Percentiles rank a stretch among this genome's conserved stretches.
These are phyloP conservation scores for Odontocolon sp. DNA, from an alignment of 2,888 invertebrate genomes.

Conservation along the genomic window DNA sequence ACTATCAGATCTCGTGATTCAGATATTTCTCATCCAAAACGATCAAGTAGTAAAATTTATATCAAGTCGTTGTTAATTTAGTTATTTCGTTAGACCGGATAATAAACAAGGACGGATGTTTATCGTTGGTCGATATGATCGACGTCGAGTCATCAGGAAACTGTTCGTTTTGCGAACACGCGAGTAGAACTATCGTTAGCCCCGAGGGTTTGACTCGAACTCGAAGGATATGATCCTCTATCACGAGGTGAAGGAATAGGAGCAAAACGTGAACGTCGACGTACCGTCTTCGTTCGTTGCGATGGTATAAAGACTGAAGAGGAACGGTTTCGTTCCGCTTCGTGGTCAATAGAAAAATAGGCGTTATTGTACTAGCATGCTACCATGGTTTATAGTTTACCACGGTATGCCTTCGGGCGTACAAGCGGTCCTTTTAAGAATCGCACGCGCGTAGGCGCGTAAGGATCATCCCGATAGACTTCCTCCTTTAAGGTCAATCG, in stretches of 20 bases:
- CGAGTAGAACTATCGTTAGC: constrained; percentile 29
- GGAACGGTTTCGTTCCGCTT: constrained; percentile 52
- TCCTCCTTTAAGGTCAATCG: constrained; percentile 52
- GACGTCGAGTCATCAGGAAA: constrained; percentile 22
- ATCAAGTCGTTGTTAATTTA: no score
- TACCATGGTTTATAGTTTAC: constrained; percentile 51
- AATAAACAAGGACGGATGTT: constrained; percentile 8
- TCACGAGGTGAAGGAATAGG: constrained; percentile 20
- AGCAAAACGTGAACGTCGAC: constrained; percentile 39
- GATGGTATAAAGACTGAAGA: constrained; percentile 10
- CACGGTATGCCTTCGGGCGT: constrained; percentile 22
- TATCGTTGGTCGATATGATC: constrained; percentile 39
- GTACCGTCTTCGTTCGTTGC: constrained; percentile 33
- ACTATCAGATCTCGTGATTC: no score
- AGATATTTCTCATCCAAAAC: no score
- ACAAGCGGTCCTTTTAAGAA: constrained; percentile 44
- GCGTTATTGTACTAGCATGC: constrained; percentile 43
- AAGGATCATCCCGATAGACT: constrained; percentile 52
- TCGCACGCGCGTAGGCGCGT: constrained; percentile 53
- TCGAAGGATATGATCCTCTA: constrained; percentile 39
- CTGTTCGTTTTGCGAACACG: constrained; percentile 19
- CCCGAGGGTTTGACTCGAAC: constrained; percentile 29
- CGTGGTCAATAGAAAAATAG: constrained; percentile 32
- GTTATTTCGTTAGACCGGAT: neutral
- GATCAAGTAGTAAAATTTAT: no score